phyloP scores from a whole-genome alignment of 2,113 vertebrate species.

The Sturnus vulgaris region DNA sequence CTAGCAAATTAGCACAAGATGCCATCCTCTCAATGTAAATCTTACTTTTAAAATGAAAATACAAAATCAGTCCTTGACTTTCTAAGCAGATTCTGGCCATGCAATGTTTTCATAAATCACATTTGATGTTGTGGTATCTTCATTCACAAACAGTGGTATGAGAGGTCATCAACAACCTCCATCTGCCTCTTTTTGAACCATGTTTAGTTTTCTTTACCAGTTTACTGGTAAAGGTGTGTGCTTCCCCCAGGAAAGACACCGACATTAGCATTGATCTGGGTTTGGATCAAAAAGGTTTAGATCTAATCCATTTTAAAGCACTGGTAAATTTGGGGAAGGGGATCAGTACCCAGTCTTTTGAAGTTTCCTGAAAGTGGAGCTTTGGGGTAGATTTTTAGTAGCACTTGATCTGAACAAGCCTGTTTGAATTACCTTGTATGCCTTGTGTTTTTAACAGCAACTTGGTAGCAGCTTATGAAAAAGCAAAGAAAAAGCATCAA shows the following conservation, averaged over 20 bases:
- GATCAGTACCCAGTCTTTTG: not conserved
- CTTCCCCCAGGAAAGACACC: not conserved
- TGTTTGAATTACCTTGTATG: not conserved
- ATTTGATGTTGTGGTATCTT: not conserved
- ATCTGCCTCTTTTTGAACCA: not conserved
- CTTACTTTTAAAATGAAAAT: not conserved
- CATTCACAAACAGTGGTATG: not conserved
- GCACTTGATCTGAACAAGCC: not conserved
- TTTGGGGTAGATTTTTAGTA: not conserved
- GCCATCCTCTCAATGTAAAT: not conserved
- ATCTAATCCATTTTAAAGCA: not conserved
- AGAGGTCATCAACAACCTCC: not conserved
- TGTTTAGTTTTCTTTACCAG: not conserved
- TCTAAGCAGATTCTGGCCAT: not conserved
- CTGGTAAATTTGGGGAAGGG: not conserved
- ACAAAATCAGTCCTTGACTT: not conserved
- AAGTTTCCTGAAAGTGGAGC: not conserved
- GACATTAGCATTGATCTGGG: not conserved
- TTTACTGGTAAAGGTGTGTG: not conserved
- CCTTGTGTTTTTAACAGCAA: conserved; percentile 71
- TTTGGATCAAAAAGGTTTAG: not conserved
- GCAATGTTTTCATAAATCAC: not conserved
- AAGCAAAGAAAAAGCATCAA: conserved; percentile 90
- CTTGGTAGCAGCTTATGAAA: conserved; percentile 87
- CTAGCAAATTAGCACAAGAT: not conserved